These are phyloP conservation scores for Phaethornis superciliosus DNA, from an alignment of 2,113 vertebrate species.

Conservation along the genomic window DNA sequence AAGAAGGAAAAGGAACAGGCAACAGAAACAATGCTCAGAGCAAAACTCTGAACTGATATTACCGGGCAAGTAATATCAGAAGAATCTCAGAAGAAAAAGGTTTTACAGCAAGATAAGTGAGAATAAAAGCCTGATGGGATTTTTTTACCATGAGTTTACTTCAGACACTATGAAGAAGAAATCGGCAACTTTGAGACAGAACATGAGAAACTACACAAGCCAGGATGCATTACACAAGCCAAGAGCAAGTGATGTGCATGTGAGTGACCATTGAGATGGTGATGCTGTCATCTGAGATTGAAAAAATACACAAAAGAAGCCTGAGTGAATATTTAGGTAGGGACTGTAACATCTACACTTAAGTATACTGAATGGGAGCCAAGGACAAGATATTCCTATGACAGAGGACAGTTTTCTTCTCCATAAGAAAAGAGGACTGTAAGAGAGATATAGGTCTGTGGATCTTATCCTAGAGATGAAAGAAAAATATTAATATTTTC, in stretches of 20 bases:
- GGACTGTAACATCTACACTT: background rate
- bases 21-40: background rate
- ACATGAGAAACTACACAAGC: background rate
- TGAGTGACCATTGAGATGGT: background rate
- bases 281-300: too few species aligned
- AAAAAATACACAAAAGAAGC: background rate
- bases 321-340: background rate
- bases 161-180: background rate
- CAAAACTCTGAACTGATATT: background rate
- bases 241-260: background rate
- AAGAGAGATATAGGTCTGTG: accelerated
- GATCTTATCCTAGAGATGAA: background rate
- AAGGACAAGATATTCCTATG: background rate
- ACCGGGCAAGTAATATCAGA: background rate
- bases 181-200: background rate
- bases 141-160: background rate
- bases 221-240: background rate
- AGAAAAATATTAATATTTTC: background rate
- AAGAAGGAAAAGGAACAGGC: background rate
- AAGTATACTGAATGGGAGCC: background rate
- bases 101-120: background rate
- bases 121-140: background rate
- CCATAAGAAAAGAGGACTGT: background rate
- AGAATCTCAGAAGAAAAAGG: background rate
- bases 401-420: background rate